Evolutionary conservation across 1,140 invertebrate genomes (phyloP).

Genomic region (Leptinotarsa texana): DNA sequence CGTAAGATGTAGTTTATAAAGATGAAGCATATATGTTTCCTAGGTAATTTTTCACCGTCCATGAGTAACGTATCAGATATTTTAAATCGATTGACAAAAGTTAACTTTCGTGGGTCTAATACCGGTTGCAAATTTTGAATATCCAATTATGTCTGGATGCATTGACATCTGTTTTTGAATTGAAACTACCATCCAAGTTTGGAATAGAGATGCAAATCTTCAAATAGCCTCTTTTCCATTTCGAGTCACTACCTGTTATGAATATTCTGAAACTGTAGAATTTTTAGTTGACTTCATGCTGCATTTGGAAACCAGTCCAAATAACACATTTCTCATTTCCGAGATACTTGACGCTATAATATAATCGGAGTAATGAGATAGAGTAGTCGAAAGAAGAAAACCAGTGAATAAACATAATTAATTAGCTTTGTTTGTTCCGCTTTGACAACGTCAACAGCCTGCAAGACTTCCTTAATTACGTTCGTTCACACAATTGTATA

Average conservation of each 20-base stretch:
- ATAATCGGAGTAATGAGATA: neutral
- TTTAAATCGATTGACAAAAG: no score
- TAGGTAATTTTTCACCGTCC: no score
- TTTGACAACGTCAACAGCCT: conserved; percentile 13
- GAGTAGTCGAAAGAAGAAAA: neutral
- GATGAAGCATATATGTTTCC: no score
- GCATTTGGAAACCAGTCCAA: neutral
- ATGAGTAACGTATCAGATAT: no score
- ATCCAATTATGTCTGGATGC: no score
- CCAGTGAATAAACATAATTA: conserved; percentile 24
- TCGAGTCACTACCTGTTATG: neutral
- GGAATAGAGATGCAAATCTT: no score
- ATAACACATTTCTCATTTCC: neutral
- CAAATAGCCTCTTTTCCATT: no score
- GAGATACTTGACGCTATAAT: neutral
- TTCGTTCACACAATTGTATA: conserved; percentile 18
- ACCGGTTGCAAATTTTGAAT: no score
- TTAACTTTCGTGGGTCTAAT: no score
- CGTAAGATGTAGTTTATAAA: no score
- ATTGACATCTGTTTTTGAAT: no score
- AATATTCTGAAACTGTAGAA: neutral
- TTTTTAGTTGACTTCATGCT: neutral
- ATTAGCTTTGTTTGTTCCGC: conserved; percentile 24
- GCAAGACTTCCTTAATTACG: conserved; percentile 12
- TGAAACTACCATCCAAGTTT: no score